phyloP scores from a whole-genome alignment of 2,888 invertebrate genomes.

The Dynastes grantii region DNA sequence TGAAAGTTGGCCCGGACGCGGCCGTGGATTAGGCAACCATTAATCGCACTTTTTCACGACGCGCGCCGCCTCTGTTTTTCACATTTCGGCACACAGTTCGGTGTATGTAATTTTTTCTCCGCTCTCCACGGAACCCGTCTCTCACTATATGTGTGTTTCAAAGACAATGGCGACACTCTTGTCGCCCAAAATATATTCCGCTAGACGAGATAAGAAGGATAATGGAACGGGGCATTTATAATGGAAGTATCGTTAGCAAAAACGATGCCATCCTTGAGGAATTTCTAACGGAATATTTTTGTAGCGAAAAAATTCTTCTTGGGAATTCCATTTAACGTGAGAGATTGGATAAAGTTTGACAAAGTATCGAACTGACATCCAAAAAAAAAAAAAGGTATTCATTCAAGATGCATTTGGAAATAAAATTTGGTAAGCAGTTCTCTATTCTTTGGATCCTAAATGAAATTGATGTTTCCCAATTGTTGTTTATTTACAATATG shows the following conservation, averaged over 20 bases:
- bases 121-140: background rate
- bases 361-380: too few relatives aligned
- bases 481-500: too few relatives aligned
- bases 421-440: too few relatives aligned
- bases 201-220: constrained; percentile 1
- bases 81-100: constrained; percentile 29
- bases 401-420: too few relatives aligned
- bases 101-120: constrained; percentile 22
- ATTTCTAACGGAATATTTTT: background rate
- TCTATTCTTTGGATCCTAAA: too few relatives aligned
- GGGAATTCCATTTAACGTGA: too few relatives aligned
- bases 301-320: too few relatives aligned
- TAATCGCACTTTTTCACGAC: constrained; percentile 61
- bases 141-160: background rate
- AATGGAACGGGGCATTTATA: background rate
- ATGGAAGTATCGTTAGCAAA: constrained; percentile 10
- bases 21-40: constrained; percentile 64
- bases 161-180: constrained; percentile 21
- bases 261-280: background rate
- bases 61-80: constrained; percentile 24
- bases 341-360: too few relatives aligned
- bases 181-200: constrained; percentile 17
- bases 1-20: constrained; percentile 63
- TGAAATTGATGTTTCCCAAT: too few relatives aligned
- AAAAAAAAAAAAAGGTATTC: too few relatives aligned